Percentiles rank a stretch among this genome's conserved stretches.
These are phyloP conservation scores for Masticophis lateralis DNA, from an alignment of 2,797 vertebrate genomes.

Conservation along the genomic window DNA sequence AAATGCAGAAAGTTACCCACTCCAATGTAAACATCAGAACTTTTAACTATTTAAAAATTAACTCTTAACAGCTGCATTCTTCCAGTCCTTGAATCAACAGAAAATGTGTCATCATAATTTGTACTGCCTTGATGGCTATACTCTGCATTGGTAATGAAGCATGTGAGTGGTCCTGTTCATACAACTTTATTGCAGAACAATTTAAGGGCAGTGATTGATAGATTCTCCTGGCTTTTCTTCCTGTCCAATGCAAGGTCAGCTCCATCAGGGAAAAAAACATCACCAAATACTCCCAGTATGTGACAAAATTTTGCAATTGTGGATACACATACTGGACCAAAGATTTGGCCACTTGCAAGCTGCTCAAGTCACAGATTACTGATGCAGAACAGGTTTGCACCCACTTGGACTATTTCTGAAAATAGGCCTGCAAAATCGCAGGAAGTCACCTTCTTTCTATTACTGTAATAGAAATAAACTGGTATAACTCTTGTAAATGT, in stretches of 20 bases:
- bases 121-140: neutral
- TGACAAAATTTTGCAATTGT: neutral
- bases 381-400: neutral
- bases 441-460: neutral
- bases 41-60: neutral
- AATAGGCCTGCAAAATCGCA: neutral
- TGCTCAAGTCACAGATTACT: neutral
- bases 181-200: neutral
- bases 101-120: neutral
- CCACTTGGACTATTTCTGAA: neutral
- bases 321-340: neutral
- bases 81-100: neutral
- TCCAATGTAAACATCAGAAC: neutral
- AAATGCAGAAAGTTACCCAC: constrained; percentile 34
- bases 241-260: neutral
- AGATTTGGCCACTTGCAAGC: neutral
- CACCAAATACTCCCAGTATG: neutral
- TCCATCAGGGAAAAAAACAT: neutral
- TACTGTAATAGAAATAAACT: too few relatives aligned
- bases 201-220: neutral
- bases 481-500: too few relatives aligned
- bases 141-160: neutral
- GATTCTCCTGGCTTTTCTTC: neutral
- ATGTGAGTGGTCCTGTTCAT: neutral
- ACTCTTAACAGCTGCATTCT: neutral